phyloP scores from a whole-genome alignment of 1,140 invertebrate genomes.

The Ceratina calcarata region DNA sequence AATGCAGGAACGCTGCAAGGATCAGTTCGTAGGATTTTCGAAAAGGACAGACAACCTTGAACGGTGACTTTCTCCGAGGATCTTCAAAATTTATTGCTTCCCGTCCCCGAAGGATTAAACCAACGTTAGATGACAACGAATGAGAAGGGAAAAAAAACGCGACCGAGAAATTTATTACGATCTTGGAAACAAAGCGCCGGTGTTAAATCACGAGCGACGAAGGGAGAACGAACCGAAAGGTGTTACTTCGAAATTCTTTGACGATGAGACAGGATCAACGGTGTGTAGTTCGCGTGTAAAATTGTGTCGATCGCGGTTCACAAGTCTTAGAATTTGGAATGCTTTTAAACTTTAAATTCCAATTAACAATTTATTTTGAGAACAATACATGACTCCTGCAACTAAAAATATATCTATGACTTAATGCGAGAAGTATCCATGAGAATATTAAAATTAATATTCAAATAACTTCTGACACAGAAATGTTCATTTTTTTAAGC shows the following conservation, averaged over 20 bases:
- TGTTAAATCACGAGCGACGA: conserved; percentile 7
- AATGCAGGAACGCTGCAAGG: background rate
- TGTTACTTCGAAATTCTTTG: conserved; percentile 5
- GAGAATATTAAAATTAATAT: too few species aligned
- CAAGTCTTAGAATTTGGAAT: too few species aligned
- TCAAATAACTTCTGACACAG: too few species aligned
- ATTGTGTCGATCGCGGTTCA: background rate
- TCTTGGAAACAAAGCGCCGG: conserved; percentile 13
- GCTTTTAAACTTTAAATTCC: too few species aligned
- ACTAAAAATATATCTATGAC: too few species aligned
- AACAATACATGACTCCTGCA: too few species aligned
- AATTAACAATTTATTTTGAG: too few species aligned
- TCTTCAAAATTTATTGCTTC: conserved; percentile 27
- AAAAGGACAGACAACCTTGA: conserved; percentile 28
- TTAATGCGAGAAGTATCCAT: too few species aligned
- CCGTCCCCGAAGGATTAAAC: conserved; percentile 20
- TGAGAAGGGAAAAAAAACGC: background rate
- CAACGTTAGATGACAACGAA: conserved; percentile 15
- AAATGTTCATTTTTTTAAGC: too few species aligned
- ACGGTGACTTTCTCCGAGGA: conserved; percentile 10
- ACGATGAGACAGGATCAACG: background rate
- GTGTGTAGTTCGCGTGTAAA: background rate
- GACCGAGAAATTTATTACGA: conserved; percentile 30
- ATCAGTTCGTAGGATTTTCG: conserved; percentile 23
- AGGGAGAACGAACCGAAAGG: background rate